Percentiles rank a stretch among this genome's conserved stretches.
These are phyloP conservation scores for Rhabdornis inornatus DNA, from an alignment of 2,113 vertebrate species.

Conservation along the genomic window DNA sequence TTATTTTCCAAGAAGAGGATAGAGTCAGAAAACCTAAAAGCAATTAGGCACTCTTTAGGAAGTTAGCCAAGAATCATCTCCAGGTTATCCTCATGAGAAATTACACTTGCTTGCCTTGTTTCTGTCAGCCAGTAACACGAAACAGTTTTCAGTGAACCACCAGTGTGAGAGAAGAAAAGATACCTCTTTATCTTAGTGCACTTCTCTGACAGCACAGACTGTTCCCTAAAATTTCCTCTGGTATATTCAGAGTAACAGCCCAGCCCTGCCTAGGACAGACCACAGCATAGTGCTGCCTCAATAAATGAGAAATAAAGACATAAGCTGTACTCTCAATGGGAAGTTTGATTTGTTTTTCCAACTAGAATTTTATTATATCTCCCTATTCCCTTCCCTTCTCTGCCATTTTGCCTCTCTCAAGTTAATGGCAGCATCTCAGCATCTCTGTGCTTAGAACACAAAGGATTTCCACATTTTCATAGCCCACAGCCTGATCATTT, in stretches of 20 bases:
- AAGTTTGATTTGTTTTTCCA: background rate
- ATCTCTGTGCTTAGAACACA: background rate
- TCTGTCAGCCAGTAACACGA: background rate
- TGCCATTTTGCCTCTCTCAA: background rate
- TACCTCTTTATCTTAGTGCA: background rate
- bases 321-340: background rate
- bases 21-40: background rate
- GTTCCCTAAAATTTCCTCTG: background rate
- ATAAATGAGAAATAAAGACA: background rate
- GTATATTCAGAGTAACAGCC: background rate
- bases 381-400: background rate
- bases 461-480: background rate
- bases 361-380: background rate
- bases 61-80: background rate
- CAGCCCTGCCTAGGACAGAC: background rate
- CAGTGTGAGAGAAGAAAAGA: background rate
- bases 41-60: background rate
- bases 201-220: background rate
- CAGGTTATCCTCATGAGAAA: slow-evolving; percentile 1
- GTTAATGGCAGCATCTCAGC: background rate
- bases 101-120: background rate
- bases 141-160: background rate
- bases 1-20: background rate
- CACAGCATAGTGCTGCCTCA: background rate
- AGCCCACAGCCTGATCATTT: background rate